A percentile compares a stretch with the other conserved stretches of the same genome.
Evolutionary conservation across 2,888 invertebrate genomes (phyloP).

Genomic region (Stenolophus ochropezus): DNA sequence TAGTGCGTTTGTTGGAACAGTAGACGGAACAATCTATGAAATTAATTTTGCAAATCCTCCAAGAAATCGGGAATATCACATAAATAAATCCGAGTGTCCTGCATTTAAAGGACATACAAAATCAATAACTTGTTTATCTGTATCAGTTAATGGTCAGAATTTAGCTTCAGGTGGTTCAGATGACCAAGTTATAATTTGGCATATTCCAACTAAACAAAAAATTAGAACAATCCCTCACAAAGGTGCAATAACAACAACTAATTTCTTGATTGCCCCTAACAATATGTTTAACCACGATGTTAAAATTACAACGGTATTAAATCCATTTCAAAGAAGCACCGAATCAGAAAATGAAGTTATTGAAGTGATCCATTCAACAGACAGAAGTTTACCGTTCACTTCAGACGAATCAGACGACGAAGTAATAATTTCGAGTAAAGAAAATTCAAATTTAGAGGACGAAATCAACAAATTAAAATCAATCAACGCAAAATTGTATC

Average conservation of each 20-base stretch:
- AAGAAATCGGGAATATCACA: slow-evolving; percentile 79
- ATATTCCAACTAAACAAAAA: slow-evolving; percentile 85
- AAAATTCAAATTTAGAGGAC: slow-evolving; percentile 68
- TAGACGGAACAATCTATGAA: slow-evolving; percentile 82
- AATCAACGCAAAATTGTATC: slow-evolving; percentile 78
- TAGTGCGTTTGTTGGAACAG: slow-evolving; percentile 84
- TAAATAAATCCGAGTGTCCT: slow-evolving; percentile 73
- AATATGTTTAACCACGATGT: slow-evolving; percentile 78
- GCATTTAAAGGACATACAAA: slow-evolving; percentile 82
- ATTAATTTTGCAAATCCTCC: slow-evolving; percentile 82
- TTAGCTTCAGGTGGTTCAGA: slow-evolving; percentile 87
- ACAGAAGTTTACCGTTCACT: slow-evolving; percentile 63
- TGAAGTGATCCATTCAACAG: slow-evolving; percentile 72
- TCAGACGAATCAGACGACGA: slow-evolving; percentile 64
- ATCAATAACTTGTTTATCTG: slow-evolving; percentile 81
- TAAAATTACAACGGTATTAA: slow-evolving; percentile 76
- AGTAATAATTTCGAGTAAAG: slow-evolving; percentile 59
- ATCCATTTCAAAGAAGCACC: slow-evolving; percentile 79
- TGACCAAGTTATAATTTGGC: slow-evolving; percentile 86
- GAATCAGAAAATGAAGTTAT: slow-evolving; percentile 76
- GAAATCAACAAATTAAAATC: slow-evolving; percentile 76
- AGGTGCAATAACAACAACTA: slow-evolving; percentile 84
- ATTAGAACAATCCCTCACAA: slow-evolving; percentile 82
- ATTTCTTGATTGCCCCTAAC: slow-evolving; percentile 78
- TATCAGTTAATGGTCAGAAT: slow-evolving; percentile 82